Percentiles rank a stretch among this genome's conserved stretches.
Conservation (phyloP, 2,888 invertebrate genomes). For the Dastarcus helophoroides region DNA sequence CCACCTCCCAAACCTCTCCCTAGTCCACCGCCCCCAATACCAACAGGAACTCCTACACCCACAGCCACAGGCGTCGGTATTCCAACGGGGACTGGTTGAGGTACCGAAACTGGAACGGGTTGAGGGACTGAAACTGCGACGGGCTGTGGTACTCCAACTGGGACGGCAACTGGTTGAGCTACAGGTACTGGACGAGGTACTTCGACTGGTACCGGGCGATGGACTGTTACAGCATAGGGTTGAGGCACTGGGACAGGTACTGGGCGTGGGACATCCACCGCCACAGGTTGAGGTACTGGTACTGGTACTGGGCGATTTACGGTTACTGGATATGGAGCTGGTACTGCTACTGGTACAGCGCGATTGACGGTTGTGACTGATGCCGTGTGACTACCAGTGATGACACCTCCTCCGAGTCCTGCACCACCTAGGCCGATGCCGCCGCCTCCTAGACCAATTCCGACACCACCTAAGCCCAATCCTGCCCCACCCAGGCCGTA, state of each 20-base stretch:
- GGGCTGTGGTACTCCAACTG: slow-evolving; percentile 34
- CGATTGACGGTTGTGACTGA: slow-evolving; percentile 33
- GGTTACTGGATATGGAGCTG: slow-evolving; percentile 29
- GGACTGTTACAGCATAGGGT: slow-evolving; percentile 10
- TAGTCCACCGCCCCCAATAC: neutral
- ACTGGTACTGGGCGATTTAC: slow-evolving; percentile 27
- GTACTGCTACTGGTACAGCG: slow-evolving; percentile 43
- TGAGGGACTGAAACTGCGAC: slow-evolving; percentile 44
- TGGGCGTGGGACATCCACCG: slow-evolving; percentile 6
- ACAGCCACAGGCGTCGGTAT: slow-evolving; percentile 26
- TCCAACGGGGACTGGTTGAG: slow-evolving; percentile 27
- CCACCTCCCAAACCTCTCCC: slow-evolving; percentile 6
- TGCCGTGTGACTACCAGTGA: slow-evolving; percentile 15
- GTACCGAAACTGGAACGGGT: slow-evolving; percentile 30
- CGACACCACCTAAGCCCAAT: slow-evolving; percentile 5
- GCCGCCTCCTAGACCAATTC: slow-evolving; percentile 15
- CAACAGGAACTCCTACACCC: slow-evolving; percentile 42
- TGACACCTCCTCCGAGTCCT: slow-evolving; percentile 12
- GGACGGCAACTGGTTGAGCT: slow-evolving; percentile 36
- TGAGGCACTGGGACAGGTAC: slow-evolving; percentile 11
- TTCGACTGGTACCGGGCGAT: slow-evolving; percentile 11
- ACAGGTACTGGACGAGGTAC: slow-evolving; percentile 32
- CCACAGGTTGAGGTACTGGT: slow-evolving; percentile 8
- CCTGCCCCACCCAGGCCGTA: slow-evolving; percentile 11
- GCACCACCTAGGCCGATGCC: slow-evolving; percentile 16